A percentile compares a stretch with the other conserved stretches of the same genome.
These are phyloP conservation scores for Parazoanthus darwini DNA, from an alignment of 92 coral and sea anemone genomes.

Conservation along the genomic window DNA sequence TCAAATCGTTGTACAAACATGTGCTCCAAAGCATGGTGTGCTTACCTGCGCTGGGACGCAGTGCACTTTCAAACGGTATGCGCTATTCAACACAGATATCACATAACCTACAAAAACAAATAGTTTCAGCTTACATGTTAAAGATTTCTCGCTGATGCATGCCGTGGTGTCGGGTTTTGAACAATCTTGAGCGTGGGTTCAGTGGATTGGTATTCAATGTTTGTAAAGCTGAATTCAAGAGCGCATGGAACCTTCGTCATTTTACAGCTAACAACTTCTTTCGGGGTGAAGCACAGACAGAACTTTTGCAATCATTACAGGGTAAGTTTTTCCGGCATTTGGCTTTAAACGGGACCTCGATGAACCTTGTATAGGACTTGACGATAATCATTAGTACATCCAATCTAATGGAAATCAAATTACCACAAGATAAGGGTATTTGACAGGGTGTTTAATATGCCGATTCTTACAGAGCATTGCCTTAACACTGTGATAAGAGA, in stretches of 20 bases:
- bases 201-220: neutral
- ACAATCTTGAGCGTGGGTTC: neutral
- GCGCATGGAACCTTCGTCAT: neutral
- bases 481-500: neutral
- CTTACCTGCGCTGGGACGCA: neutral
- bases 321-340: neutral
- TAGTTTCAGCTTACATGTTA: neutral
- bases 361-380: neutral
- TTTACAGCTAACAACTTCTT: neutral
- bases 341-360: neutral
- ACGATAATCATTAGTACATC: neutral
- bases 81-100: neutral
- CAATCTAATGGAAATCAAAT: neutral
- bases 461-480: too few species aligned
- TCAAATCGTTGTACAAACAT: too few species aligned
- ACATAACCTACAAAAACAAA: neutral
- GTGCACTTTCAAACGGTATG: neutral
- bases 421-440: neutral
- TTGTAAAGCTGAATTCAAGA: neutral
- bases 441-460: neutral
- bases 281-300: neutral
- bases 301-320: too few species aligned
- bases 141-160: neutral
- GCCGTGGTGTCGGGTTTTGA: neutral
- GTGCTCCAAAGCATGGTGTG: neutral